These are phyloP conservation scores for Pseudochirops cupreus DNA, from an alignment of 2,797 vertebrate genomes.

Conservation along the genomic window DNA sequence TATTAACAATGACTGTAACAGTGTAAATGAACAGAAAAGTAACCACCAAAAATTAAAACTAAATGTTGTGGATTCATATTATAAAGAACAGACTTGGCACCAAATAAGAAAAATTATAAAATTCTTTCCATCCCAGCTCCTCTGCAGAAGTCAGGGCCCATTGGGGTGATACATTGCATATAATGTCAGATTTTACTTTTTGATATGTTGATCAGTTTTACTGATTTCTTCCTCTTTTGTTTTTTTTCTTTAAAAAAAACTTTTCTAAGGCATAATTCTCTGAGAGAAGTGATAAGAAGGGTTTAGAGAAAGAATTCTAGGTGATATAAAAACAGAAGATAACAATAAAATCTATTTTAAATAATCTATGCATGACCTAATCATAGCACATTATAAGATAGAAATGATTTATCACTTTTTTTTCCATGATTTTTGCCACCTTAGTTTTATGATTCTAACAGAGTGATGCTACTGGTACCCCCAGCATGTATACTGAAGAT, in stretches of 20 bases:
- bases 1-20: neutral
- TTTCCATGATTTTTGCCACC: neutral
- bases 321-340: neutral
- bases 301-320: neutral
- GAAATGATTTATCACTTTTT: neutral
- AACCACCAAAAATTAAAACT: neutral
- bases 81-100: neutral
- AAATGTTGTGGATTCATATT: neutral
- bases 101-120: neutral
- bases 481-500: neutral
- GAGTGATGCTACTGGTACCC: neutral
- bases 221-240: neutral
- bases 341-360: too few relatives aligned
- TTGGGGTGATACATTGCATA: neutral
- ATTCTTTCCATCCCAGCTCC: neutral
- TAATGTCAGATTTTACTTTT: neutral
- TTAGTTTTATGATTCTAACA: neutral
- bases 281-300: neutral
- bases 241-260: neutral
- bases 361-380: neutral
- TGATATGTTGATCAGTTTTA: neutral
- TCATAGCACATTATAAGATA: neutral
- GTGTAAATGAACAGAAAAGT: neutral
- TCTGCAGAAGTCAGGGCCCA: neutral
- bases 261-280: neutral